Evolutionary conservation across 2,888 invertebrate species (phyloP).

Genomic region (Agonum fuliginosum): DNA sequence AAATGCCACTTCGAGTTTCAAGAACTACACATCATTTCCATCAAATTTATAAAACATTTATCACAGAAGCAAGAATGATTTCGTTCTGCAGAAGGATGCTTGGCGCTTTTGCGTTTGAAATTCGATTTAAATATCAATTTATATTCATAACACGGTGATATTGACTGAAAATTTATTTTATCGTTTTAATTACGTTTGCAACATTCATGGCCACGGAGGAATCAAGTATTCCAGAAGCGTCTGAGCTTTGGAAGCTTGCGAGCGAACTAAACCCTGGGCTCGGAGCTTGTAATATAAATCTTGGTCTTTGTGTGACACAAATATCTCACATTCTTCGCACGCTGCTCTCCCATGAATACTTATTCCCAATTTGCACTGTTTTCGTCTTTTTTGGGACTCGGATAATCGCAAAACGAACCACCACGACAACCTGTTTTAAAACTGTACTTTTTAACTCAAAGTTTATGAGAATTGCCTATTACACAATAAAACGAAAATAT

Average conservation of each 20-base stretch:
- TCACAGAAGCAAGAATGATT: not conserved
- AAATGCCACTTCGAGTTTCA: not conserved
- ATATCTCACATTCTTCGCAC: conserved; percentile 15
- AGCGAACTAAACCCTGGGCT: conserved; percentile 1
- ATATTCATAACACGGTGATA: conserved; percentile 46
- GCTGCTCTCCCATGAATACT: conserved; percentile 41
- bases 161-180: conserved; percentile 47
- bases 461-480: too few relatives aligned
- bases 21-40: not conserved
- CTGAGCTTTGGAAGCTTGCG: conserved; percentile 34
- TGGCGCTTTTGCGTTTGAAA: conserved; percentile 4
- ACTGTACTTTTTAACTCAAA: too few relatives aligned
- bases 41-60: not conserved
- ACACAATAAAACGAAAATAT: too few relatives aligned
- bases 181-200: conserved; percentile 45
- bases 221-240: conserved; percentile 35
- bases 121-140: conserved; percentile 39
- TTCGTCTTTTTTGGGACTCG: conserved; percentile 11
- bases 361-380: conserved; percentile 38
- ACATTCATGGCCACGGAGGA: conserved; percentile 34
- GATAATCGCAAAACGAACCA: conserved; percentile 7
- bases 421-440: not conserved
- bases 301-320: conserved; percentile 43
- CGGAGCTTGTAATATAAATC: conserved; percentile 32
- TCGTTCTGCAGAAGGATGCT: not conserved